phyloP scores from a whole-genome alignment of 2,888 invertebrate species.

The Isoperla grammatica region DNA sequence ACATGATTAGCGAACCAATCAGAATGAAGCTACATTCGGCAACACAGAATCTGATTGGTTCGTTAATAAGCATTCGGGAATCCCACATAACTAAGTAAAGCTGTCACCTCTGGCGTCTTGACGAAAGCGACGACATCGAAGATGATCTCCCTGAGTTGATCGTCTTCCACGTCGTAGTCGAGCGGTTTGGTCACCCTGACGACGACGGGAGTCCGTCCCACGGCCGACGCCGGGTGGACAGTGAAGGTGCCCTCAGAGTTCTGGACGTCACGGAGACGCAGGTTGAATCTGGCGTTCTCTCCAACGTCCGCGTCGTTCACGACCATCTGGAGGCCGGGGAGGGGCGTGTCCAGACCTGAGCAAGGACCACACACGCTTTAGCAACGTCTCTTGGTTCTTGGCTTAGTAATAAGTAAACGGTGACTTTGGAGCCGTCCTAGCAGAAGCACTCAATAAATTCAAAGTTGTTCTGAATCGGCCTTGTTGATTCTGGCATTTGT shows the following conservation, averaged over 20 bases:
- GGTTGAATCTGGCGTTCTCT: conserved; percentile 63
- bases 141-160: conserved; percentile 52
- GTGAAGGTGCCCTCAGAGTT: conserved; percentile 56
- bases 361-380: conserved; percentile 14
- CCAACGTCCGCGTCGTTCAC: conserved; percentile 69
- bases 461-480: too few relatives aligned
- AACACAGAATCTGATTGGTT: too few relatives aligned
- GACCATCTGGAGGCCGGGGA: conserved; percentile 61
- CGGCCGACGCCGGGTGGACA: conserved; percentile 60
- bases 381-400: conserved; percentile 46
- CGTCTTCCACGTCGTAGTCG: conserved; percentile 64
- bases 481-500: too few relatives aligned
- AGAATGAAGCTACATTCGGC: too few relatives aligned
- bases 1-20: too few relatives aligned
- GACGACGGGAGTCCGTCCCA: conserved; percentile 68
- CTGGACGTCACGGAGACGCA: conserved; percentile 54
- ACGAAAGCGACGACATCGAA: conserved; percentile 63
- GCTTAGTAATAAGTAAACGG: too few relatives aligned
- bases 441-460: too few relatives aligned
- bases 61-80: too few relatives aligned
- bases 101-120: conserved; percentile 42
- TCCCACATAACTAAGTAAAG: too few relatives aligned
- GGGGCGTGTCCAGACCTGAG: conserved; percentile 40
- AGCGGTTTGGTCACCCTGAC: conserved; percentile 61
- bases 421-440: too few relatives aligned